Percentiles rank a stretch among this genome's conserved stretches.
Evolutionary conservation across 2,113 vertebrate genomes (phyloP).

Genomic region (Psilopogon haemacephalus): DNA sequence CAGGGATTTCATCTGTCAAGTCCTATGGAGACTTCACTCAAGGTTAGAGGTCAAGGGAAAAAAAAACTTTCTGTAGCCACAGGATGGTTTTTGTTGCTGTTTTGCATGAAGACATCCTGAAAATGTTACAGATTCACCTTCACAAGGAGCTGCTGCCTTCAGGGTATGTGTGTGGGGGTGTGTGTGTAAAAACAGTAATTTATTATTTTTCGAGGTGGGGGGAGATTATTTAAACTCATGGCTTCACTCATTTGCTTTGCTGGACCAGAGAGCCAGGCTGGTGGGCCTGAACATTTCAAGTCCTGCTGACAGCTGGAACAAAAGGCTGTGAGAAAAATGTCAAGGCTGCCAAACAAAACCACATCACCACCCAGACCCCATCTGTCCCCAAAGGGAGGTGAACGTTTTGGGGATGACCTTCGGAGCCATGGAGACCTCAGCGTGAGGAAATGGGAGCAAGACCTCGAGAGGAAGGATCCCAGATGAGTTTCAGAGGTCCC

Average conservation of each 20-base stretch:
- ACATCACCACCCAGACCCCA: neutral
- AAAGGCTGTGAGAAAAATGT: neutral
- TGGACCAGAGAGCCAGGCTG: neutral
- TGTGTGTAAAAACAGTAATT: neutral
- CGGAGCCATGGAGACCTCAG: fast-evolving
- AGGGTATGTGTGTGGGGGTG: neutral
- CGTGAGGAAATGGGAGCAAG: neutral
- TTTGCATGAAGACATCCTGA: conserved; percentile 11
- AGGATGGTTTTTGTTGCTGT: neutral
- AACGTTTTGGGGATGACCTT: fast-evolving
- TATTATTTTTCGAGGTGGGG: neutral
- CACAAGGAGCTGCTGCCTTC: conserved; percentile 52
- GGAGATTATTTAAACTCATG: neutral
- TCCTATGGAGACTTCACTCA: neutral
- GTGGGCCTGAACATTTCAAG: neutral
- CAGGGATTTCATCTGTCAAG: neutral
- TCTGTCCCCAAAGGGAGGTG: neutral
- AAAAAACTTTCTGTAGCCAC: fast-evolving
- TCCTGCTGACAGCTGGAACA: fast-evolving
- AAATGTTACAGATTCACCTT: conserved; percentile 24
- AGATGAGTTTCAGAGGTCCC: no score
- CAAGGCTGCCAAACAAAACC: neutral
- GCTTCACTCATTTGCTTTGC: neutral
- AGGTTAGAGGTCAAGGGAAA: neutral
- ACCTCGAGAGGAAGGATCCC: neutral